Evolutionary conservation across 2,888 invertebrate genomes (phyloP).

Genomic region (Notodonta ziczac): DNA sequence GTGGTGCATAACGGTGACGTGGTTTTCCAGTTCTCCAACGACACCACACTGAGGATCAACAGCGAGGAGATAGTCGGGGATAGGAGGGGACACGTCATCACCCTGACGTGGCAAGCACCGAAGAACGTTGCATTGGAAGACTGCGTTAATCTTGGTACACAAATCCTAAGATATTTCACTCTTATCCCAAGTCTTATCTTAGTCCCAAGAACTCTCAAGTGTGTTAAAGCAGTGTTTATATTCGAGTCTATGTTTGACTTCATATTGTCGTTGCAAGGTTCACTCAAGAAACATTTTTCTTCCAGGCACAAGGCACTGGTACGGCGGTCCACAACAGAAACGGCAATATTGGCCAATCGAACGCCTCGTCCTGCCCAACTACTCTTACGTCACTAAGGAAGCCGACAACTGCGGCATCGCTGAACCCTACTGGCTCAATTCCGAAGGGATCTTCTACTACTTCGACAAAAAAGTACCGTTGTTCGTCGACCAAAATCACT

Average conservation of each 20-base stretch:
- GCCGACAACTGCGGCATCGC: conserved; percentile 83
- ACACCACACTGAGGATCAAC: conserved; percentile 62
- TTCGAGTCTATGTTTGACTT: too few relatives aligned
- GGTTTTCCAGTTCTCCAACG: conserved; percentile 64
- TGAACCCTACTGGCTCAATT: conserved; percentile 88
- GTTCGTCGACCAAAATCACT: conserved; percentile 86
- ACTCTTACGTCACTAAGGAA: conserved; percentile 84
- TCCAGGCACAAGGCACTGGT: conserved; percentile 83
- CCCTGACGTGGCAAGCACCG: conserved; percentile 65
- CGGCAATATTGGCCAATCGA: conserved; percentile 87
- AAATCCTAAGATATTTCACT: neutral
- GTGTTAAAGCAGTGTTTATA: too few relatives aligned
- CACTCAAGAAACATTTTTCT: neutral
- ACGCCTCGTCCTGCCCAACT: conserved; percentile 74
- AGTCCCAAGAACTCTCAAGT: too few relatives aligned
- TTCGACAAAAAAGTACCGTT: conserved; percentile 87
- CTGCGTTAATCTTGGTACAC: conserved; percentile 67
- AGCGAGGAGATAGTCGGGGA: conserved; percentile 52
- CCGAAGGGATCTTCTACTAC: conserved; percentile 86
- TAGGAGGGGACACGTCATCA: conserved; percentile 56
- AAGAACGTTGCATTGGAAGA: conserved; percentile 60
- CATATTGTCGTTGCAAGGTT: too few relatives aligned
- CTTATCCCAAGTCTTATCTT: too few relatives aligned
- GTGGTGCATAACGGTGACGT: conserved; percentile 62
- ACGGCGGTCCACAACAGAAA: conserved; percentile 85